Evolutionary conservation across 2,888 invertebrate species (phyloP).

Genomic region (Drosophila quinaria): DNA sequence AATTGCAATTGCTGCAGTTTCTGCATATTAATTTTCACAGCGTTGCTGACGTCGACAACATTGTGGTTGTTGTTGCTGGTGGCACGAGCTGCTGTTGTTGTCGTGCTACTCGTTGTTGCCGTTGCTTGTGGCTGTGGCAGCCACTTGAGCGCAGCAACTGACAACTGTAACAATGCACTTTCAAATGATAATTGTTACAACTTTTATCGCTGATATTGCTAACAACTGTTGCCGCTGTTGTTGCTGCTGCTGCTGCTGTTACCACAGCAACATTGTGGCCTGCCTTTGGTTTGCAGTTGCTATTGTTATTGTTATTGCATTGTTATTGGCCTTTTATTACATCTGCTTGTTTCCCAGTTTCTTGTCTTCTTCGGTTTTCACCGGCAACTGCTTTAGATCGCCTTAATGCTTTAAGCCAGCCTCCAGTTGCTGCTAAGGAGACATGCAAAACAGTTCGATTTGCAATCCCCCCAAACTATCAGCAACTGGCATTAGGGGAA

Average conservation of each 20-base stretch:
- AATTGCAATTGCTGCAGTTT: slow-evolving; percentile 77
- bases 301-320: slow-evolving; percentile 77
- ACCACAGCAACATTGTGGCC: slow-evolving; percentile 46
- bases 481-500: slow-evolving; percentile 7
- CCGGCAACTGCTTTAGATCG: slow-evolving; percentile 13
- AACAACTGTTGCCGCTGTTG: slow-evolving; percentile 64
- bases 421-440: slow-evolving; percentile 1
- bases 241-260: slow-evolving; percentile 37
- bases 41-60: slow-evolving; percentile 51
- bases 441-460: slow-evolving; percentile 39
- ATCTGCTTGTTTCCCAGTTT: slow-evolving; percentile 53
- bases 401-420: slow-evolving; percentile 42
- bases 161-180: slow-evolving; percentile 80
- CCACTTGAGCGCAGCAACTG: slow-evolving; percentile 67
- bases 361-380: slow-evolving; percentile 36
- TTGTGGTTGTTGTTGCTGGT: slow-evolving; percentile 29
- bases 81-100: slow-evolving; percentile 62
- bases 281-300: slow-evolving; percentile 45
- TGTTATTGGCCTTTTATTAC: slow-evolving; percentile 76
- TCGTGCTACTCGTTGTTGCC: slow-evolving; percentile 29
- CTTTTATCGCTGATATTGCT: slow-evolving; percentile 77
- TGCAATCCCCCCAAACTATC: background rate
- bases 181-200: slow-evolving; percentile 81
- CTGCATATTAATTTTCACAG: slow-evolving; percentile 75
- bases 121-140: slow-evolving; percentile 36